Percentiles rank a stretch among this genome's conserved stretches.
These are phyloP conservation scores for Acronicta aceris DNA, from an alignment of 2,888 invertebrate species.

Conservation along the genomic window DNA sequence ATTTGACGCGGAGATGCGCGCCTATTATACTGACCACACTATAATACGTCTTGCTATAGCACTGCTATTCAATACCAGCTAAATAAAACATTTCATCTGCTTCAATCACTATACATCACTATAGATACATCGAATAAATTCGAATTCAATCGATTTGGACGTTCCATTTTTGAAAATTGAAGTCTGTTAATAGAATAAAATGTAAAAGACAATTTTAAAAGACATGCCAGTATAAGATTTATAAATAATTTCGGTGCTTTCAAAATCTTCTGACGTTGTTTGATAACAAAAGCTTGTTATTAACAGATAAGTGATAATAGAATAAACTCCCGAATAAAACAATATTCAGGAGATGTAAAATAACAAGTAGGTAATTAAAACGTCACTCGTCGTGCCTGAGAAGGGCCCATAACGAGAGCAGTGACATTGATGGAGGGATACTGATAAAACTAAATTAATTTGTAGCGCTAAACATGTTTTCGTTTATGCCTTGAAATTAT, in stretches of 20 bases:
- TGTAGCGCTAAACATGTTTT: constrained; percentile 57
- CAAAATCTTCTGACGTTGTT: constrained; percentile 11
- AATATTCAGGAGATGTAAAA: constrained; percentile 60
- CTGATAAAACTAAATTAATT: constrained; percentile 68
- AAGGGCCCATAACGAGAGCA: constrained; percentile 56
- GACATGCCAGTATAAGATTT: background rate
- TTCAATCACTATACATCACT: background rate
- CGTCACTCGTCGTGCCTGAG: constrained; percentile 65
- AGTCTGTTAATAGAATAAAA: background rate
- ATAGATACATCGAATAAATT: constrained; percentile 3
- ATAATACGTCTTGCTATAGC: constrained; percentile 37
- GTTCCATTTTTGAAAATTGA: constrained; percentile 22
- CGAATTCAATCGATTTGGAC: constrained; percentile 2
- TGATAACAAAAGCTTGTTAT: constrained; percentile 27
- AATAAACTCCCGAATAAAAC: constrained; percentile 60
- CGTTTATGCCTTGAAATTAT: constrained; percentile 48
- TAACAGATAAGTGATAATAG: constrained; percentile 43
- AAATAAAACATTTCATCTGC: constrained; percentile 17
- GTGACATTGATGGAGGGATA: constrained; percentile 66
- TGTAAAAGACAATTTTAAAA: background rate
- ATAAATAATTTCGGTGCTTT: background rate
- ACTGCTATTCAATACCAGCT: constrained; percentile 32
- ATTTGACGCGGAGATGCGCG: constrained; percentile 80
- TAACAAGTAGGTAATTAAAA: constrained; percentile 68
- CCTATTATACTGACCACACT: constrained; percentile 72